Percentiles rank a stretch among this genome's conserved stretches.
Evolutionary conservation across 2,888 invertebrate species (phyloP).

Genomic region (Ectobius pallidus): DNA sequence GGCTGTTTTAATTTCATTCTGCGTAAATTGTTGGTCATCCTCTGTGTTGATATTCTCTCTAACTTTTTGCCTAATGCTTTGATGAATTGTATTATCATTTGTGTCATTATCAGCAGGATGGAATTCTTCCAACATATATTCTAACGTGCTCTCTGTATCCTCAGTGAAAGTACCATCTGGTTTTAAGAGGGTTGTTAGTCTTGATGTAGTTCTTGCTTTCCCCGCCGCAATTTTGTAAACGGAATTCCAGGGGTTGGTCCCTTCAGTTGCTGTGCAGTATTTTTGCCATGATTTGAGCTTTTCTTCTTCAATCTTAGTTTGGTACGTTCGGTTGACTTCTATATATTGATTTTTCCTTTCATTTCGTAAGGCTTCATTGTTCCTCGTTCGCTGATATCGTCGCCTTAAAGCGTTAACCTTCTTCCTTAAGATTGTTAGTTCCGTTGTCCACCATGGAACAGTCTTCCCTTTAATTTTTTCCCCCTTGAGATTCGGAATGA

Average conservation of each 20-base stretch:
- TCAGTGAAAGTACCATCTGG: no score
- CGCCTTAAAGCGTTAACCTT: neutral
- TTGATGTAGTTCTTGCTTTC: no score
- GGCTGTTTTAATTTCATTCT: neutral
- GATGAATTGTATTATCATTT: no score
- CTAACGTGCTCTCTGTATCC: no score
- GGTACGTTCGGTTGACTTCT: neutral
- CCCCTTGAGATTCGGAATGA: neutral
- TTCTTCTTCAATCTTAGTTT: neutral
- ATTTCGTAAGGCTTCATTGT: neutral
- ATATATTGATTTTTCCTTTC: neutral
- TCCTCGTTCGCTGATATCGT: neutral
- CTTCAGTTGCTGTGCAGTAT: no score
- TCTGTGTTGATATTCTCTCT: neutral
- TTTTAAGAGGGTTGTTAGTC: no score
- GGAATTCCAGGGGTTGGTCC: no score
- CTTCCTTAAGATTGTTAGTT: neutral
- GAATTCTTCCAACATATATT: no score
- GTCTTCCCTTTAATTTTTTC: neutral
- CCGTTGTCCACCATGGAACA: neutral
- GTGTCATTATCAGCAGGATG: no score
- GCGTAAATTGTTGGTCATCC: neutral
- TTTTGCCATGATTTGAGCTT: no score
- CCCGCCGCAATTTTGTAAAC: no score
- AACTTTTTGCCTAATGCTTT: no score